These are phyloP conservation scores for Gambusia holbrooki DNA, from an alignment of 2,113 vertebrate species.

Conservation along the genomic window DNA sequence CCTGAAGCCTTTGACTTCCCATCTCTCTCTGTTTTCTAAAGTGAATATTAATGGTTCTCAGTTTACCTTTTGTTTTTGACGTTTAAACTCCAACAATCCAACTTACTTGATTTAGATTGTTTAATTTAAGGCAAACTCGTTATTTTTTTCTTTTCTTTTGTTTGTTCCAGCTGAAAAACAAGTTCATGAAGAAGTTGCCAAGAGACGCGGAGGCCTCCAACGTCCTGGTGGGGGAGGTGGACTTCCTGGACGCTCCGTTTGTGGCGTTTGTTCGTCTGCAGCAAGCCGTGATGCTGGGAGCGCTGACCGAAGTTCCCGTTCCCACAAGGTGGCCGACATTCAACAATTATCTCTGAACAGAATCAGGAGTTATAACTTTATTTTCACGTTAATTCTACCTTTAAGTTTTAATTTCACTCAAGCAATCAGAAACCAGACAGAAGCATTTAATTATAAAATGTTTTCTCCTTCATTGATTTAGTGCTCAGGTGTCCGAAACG, in stretches of 20 bases:
- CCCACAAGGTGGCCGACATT: slow-evolving; percentile 86
- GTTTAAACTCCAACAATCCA: slow-evolving; percentile 39
- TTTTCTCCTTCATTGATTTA: neutral
- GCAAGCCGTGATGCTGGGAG: slow-evolving; percentile 96
- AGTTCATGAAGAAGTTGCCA: slow-evolving; percentile 99
- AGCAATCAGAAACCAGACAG: no score
- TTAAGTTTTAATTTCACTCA: no score
- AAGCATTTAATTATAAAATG: no score
- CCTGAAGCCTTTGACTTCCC: no score
- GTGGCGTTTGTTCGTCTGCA: slow-evolving; percentile 96
- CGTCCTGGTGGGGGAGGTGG: slow-evolving; percentile 95
- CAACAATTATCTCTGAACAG: neutral
- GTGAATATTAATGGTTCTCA: no score
- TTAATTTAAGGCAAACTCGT: neutral
- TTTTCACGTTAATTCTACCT: no score
- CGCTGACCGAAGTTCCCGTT: slow-evolving; percentile 95
- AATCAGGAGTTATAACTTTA: neutral
- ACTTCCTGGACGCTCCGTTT: slow-evolving; percentile 93
- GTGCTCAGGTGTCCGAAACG: no score
- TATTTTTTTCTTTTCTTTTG: slow-evolving; percentile 16
- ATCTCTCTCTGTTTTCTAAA: no score
- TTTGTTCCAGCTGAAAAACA: slow-evolving; percentile 90
- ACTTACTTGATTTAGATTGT: slow-evolving; percentile 31
- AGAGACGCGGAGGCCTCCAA: slow-evolving; percentile 98
- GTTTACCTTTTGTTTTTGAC: slow-evolving; percentile 24